These are phyloP conservation scores for Apus apus DNA, from an alignment of 2,113 vertebrate species.

Conservation along the genomic window DNA sequence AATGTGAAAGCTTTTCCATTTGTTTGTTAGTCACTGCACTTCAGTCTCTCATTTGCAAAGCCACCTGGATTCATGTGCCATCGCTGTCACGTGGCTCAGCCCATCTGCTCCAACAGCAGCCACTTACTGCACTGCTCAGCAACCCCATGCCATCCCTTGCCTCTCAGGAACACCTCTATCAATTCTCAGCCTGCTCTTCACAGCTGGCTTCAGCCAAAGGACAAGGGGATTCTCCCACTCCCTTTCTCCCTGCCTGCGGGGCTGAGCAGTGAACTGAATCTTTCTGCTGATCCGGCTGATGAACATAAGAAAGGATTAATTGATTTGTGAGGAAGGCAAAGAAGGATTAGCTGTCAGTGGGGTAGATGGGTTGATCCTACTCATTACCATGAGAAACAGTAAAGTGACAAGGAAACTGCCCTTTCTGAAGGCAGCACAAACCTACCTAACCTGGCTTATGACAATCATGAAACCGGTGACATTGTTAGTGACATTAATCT, in stretches of 20 bases:
- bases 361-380: background rate
- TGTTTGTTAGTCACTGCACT: background rate
- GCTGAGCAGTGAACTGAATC: background rate
- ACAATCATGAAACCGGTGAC: background rate
- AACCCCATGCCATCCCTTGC: background rate
- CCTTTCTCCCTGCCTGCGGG: background rate
- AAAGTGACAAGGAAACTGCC: background rate
- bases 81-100: background rate
- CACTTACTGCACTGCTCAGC: background rate
- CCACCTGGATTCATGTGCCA: constrained; percentile 9
- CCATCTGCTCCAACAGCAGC: constrained; percentile 28
- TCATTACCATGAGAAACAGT: background rate
- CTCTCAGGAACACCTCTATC: background rate
- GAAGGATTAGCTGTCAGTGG: background rate
- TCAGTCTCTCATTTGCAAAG: background rate
- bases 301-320: background rate
- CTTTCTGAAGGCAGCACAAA: background rate
- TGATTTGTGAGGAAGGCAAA: background rate
- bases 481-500: background rate
- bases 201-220: constrained; percentile 25
- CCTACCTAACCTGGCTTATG: background rate
- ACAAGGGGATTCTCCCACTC: background rate
- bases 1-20: background rate
- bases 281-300: background rate
- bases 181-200: background rate